Conservation (phyloP, 2,797 vertebrate genomes). For the Peromyscus melanophrys region DNA sequence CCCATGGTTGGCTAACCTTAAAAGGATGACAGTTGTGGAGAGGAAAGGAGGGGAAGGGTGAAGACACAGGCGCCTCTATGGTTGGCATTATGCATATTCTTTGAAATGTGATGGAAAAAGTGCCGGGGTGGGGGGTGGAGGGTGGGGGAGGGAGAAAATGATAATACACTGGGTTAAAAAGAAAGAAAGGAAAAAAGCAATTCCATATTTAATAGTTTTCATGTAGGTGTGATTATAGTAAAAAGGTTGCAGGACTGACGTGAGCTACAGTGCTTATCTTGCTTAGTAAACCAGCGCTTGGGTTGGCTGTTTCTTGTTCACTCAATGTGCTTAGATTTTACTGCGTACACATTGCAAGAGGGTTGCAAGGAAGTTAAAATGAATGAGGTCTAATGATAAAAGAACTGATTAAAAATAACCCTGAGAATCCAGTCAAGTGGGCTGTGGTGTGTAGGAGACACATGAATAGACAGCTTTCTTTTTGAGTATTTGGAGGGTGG, state of each 20-base stretch:
- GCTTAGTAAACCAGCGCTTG: conserved; percentile 86
- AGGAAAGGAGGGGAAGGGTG: conserved; percentile 81
- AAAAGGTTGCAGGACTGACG: conserved; percentile 87
- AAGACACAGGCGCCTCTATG: conserved; percentile 83
- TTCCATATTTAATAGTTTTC: conserved; percentile 90
- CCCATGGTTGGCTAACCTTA: conserved; percentile 84
- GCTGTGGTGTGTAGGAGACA: background rate
- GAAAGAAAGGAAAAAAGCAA: conserved; percentile 68
- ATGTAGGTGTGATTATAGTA: conserved; percentile 85
- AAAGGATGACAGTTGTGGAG: conserved; percentile 87
- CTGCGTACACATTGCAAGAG: conserved; percentile 78
- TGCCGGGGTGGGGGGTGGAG: conserved; percentile 83
- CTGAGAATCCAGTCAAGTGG: conserved; percentile 73
- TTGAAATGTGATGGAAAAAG: conserved; percentile 89
- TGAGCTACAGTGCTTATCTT: conserved; percentile 81
- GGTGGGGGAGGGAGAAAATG: conserved; percentile 86
- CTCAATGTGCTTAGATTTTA: conserved; percentile 80
- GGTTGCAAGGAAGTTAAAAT: conserved; percentile 72
- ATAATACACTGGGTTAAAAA: conserved; percentile 82
- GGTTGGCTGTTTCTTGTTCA: conserved; percentile 82
- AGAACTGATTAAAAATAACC: conserved; percentile 57
- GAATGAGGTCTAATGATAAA: conserved; percentile 59
- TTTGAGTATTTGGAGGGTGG: background rate
- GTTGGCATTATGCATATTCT: conserved; percentile 85
- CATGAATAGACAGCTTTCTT: accelerated